A percentile compares a stretch with the other conserved stretches of the same genome.
These are phyloP conservation scores for Sarcophaga carnaria DNA, from an alignment of 2,888 invertebrate species.

Conservation along the genomic window DNA sequence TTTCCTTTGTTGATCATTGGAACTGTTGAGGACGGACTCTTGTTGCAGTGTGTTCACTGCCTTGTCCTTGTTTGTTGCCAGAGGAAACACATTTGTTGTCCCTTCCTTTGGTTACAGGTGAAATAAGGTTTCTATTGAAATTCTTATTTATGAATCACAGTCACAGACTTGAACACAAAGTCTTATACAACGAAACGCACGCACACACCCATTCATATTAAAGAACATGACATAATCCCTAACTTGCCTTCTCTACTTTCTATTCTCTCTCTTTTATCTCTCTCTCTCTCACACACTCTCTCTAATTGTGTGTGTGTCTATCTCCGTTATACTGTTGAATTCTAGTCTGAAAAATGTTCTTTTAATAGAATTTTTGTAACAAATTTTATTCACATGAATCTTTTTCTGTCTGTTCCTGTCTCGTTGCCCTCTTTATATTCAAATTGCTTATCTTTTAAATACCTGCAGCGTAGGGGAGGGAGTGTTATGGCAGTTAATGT, in stretches of 20 bases:
- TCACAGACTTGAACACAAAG: background rate
- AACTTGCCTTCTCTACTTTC: background rate
- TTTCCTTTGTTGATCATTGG: conserved; percentile 10
- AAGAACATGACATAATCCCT: background rate
- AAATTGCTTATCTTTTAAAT: conserved; percentile 32
- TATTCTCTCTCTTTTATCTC: background rate
- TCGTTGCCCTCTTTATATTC: conserved; percentile 27
- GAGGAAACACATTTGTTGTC: conserved; percentile 52
- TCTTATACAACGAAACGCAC: background rate
- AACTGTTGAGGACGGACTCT: background rate
- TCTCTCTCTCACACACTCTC: too few relatives aligned
- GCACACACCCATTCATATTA: background rate
- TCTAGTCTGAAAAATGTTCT: conserved; percentile 26
- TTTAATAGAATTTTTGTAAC: conserved; percentile 41
- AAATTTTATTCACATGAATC: conserved; percentile 28
- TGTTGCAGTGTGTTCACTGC: background rate
- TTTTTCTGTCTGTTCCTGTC: background rate
- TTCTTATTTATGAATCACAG: conserved; percentile 41
- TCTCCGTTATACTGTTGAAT: background rate
- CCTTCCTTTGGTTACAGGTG: conserved; percentile 49
- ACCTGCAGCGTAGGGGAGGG: background rate
- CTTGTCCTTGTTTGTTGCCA: conserved; percentile 19
- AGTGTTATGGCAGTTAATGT: background rate
- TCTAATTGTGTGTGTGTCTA: background rate
- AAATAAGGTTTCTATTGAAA: conserved; percentile 43